These are phyloP conservation scores for Scytalopus superciliaris DNA, from an alignment of 2,113 vertebrate species.

Conservation along the genomic window DNA sequence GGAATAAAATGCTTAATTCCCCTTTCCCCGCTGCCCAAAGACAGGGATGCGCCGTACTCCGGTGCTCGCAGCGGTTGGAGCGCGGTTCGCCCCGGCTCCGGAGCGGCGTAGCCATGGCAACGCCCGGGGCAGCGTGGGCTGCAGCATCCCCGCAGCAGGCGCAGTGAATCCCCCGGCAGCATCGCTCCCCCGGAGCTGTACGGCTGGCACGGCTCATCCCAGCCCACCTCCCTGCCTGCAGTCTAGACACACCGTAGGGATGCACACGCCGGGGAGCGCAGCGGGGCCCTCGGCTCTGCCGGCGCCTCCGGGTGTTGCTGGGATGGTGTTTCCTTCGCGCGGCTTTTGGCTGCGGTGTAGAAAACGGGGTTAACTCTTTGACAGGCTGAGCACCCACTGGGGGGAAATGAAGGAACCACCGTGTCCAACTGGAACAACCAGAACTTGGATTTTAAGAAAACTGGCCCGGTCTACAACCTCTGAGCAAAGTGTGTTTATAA, in stretches of 20 bases:
- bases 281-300: not conserved
- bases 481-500: not conserved
- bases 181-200: rapidly evolving
- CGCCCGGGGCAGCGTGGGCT: not conserved
- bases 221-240: not conserved
- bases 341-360: not conserved
- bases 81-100: not conserved
- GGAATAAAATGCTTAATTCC: not conserved
- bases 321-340: not conserved
- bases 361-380: not conserved
- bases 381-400: rapidly evolving
- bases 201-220: not conserved
- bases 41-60: not conserved
- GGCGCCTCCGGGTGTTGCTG: not conserved
- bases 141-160: not conserved
- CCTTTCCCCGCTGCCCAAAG: not conserved
- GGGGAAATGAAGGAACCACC: not conserved
- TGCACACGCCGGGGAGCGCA: not conserved
- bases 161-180: not conserved
- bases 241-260: not conserved
- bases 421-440: not conserved
- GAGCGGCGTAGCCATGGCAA: constrained; percentile 32
- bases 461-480: not conserved
- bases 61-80: rapidly evolving
- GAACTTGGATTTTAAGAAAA: not conserved